Conservation (phyloP, 2,113 vertebrate genomes). For the Panthera uncia region DNA sequence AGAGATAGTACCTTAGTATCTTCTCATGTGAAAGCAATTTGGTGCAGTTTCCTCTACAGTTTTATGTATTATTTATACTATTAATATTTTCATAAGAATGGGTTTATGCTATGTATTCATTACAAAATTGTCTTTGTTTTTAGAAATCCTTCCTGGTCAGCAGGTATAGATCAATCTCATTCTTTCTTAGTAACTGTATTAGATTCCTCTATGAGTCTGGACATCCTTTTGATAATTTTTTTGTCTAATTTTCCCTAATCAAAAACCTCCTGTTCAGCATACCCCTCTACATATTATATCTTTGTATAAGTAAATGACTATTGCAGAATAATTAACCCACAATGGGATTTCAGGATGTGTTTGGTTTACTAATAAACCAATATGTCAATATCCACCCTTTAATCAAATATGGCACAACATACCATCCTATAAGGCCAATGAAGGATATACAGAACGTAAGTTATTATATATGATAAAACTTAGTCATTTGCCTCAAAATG, state of each 20-base stretch:
- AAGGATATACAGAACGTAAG: slow-evolving; percentile 50
- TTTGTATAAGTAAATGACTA: background rate
- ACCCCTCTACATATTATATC: background rate
- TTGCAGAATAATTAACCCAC: background rate
- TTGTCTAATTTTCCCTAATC: background rate
- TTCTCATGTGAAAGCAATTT: background rate
- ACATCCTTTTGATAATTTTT: background rate
- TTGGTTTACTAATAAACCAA: slow-evolving; percentile 25
- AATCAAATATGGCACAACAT: slow-evolving; percentile 23
- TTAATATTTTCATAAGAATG: slow-evolving; percentile 41
- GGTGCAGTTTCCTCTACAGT: background rate
- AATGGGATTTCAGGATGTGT: background rate
- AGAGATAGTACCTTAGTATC: background rate
- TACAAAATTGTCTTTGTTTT: background rate
- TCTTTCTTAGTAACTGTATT: background rate
- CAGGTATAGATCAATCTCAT: background rate
- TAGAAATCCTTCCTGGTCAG: background rate
- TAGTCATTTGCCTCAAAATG: slow-evolving; percentile 69
- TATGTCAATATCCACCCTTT: background rate
- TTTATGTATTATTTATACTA: slow-evolving; percentile 1
- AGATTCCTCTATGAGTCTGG: background rate
- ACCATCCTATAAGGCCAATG: slow-evolving; percentile 39
- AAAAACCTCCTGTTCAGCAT: background rate
- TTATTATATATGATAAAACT: slow-evolving; percentile 62
- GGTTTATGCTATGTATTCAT: background rate